Conservation (phyloP, 2,888 invertebrate genomes). For the Philereme transversata region DNA sequence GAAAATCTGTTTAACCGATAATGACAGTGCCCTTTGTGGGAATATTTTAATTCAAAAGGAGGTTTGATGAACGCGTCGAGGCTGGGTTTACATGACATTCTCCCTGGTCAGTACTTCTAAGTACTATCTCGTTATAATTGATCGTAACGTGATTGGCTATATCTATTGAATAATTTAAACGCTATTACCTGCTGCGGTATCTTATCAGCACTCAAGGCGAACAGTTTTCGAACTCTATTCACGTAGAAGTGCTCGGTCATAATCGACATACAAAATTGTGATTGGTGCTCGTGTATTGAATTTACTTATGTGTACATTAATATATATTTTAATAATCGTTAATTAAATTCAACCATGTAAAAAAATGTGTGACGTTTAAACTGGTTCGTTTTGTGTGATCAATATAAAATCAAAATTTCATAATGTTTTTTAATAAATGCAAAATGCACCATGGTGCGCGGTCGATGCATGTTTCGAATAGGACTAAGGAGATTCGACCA, state of each 20-base stretch:
- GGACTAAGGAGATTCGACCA: constrained; percentile 19
- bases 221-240: constrained; percentile 48
- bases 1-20: constrained; percentile 19
- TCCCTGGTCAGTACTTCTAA: constrained; percentile 60
- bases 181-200: constrained; percentile 54
- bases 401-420: too few relatives aligned
- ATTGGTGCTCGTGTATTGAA: constrained; percentile 52
- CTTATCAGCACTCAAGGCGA: constrained; percentile 64
- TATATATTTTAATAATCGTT: constrained; percentile 47
- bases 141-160: constrained; percentile 42
- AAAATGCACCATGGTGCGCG: constrained; percentile 10
- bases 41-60: constrained; percentile 21
- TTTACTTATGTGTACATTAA: constrained; percentile 44
- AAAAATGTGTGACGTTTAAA: constrained; percentile 26
- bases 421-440: constrained; percentile 11
- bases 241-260: constrained; percentile 55
- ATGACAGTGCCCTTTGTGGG: constrained; percentile 44
- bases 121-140: constrained; percentile 33
- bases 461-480: constrained; percentile 17
- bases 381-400: constrained; percentile 25
- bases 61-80: constrained; percentile 65
- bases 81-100: constrained; percentile 55
- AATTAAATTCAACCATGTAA: constrained; percentile 28
- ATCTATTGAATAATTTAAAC: constrained; percentile 44
- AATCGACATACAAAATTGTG: constrained; percentile 54